Evolutionary conservation across 1,140 invertebrate genomes (phyloP).

Genomic region (Sycophila sp.): DNA sequence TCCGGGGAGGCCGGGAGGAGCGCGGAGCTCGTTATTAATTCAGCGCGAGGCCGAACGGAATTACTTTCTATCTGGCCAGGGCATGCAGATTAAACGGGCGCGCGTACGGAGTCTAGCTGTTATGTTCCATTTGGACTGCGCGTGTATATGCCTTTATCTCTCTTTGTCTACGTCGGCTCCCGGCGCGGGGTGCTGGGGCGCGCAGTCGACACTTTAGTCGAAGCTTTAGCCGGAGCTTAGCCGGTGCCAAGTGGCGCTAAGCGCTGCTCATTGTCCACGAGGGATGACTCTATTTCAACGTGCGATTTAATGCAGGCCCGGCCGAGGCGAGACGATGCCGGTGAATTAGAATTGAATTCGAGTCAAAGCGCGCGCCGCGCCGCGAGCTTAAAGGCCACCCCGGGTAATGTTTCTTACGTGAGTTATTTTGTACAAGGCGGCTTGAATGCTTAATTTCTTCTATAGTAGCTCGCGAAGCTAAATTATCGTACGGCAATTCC

Average conservation of each 20-base stretch:
- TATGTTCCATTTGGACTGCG: neutral
- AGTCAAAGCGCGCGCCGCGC: neutral
- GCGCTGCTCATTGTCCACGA: conserved; percentile 46
- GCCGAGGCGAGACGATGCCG: neutral
- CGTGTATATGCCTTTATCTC: neutral
- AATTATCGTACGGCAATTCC: too few relatives aligned
- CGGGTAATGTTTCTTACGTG: too few relatives aligned
- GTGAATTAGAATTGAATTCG: conserved; percentile 19
- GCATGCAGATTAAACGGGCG: conserved; percentile 29
- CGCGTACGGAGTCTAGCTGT: neutral
- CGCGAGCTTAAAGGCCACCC: too few relatives aligned
- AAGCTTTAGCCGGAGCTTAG: conserved; percentile 41
- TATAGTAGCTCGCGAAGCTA: too few relatives aligned
- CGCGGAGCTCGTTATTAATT: conserved; percentile 48
- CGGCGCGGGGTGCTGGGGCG: conserved; percentile 8
- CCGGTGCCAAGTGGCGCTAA: conserved; percentile 40
- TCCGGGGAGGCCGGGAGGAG: neutral
- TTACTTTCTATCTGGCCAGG: conserved; percentile 44
- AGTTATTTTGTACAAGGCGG: too few relatives aligned
- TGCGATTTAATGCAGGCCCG: conserved; percentile 28
- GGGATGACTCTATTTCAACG: conserved; percentile 43
- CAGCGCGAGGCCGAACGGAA: conserved; percentile 42
- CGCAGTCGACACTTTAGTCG: conserved; percentile 30
- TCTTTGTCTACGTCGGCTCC: neutral
- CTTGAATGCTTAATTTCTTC: too few relatives aligned